Conservation (phyloP, 2,888 invertebrate species). For the Magallana nippona region DNA sequence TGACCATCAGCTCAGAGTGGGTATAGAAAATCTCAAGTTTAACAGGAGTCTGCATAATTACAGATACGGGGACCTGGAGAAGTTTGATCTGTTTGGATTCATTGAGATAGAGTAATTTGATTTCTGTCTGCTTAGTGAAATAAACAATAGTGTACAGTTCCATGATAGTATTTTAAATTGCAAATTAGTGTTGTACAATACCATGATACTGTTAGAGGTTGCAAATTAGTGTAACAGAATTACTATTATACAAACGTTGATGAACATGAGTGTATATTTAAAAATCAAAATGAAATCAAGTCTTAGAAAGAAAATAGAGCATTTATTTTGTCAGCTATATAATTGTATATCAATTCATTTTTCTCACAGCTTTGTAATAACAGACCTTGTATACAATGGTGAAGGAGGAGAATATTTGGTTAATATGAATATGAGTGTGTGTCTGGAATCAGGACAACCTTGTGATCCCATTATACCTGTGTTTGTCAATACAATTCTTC, state of each 20-base stretch:
- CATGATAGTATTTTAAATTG: background rate
- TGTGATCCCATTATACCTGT: conserved; percentile 33
- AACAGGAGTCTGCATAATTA: conserved; percentile 51
- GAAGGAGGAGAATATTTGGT: conserved; percentile 37
- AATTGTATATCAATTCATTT: background rate
- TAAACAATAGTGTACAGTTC: too few species aligned
- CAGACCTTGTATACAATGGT: conserved; percentile 26
- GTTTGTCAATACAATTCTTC: conserved; percentile 32
- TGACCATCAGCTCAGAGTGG: conserved; percentile 49
- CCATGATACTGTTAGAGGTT: background rate
- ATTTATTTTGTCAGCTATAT: background rate
- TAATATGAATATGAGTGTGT: conserved; percentile 42
- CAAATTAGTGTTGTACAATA: background rate
- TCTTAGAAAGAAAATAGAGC: background rate
- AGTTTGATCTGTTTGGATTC: conserved; percentile 52
- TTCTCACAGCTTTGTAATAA: conserved; percentile 17
- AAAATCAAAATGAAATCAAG: background rate
- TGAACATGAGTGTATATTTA: too few species aligned
- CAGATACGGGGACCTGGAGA: conserved; percentile 52
- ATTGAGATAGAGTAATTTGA: conserved; percentile 56
- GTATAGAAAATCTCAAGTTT: conserved; percentile 52
- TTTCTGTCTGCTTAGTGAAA: background rate
- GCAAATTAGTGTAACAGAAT: background rate
- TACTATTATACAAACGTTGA: background rate
- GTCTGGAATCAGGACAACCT: conserved; percentile 39